Conservation (phyloP, 1,140 invertebrate genomes). For the Popillia japonica region DNA sequence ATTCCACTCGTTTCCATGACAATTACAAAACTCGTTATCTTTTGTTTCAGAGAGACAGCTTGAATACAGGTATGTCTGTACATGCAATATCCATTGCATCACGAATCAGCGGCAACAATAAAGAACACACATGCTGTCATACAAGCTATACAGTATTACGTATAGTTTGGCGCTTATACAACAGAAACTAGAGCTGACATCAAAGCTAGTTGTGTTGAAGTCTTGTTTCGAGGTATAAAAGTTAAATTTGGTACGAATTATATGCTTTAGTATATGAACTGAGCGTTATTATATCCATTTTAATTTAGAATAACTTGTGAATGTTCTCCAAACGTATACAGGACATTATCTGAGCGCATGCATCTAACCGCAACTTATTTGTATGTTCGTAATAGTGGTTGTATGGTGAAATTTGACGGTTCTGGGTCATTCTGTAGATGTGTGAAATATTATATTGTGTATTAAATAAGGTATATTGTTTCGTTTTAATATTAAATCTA, state of each 20-base stretch:
- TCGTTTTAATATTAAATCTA: too few species aligned
- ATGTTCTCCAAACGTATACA: neutral
- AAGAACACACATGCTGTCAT: neutral
- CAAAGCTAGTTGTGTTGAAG: neutral
- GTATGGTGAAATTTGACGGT: neutral
- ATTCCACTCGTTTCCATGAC: conserved; percentile 15
- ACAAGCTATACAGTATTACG: neutral
- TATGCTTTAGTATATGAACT: neutral
- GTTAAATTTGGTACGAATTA: conserved; percentile 19
- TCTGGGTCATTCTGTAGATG: neutral
- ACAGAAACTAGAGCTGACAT: neutral
- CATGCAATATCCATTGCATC: conserved; percentile 10
- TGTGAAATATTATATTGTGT: neutral
- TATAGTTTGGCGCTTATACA: neutral
- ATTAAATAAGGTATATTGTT: neutral
- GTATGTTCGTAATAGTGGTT: neutral
- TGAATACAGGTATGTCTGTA: neutral
- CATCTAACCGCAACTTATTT: neutral
- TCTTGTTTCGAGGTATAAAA: neutral
- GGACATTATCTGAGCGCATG: neutral
- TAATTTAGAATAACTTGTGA: neutral
- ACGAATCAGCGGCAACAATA: neutral
- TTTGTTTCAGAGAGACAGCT: neutral
- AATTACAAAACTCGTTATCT: conserved; percentile 33
- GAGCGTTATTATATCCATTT: neutral